phyloP scores from a whole-genome alignment of 2,797 vertebrate genomes.

The Chaunax sp. region DNA sequence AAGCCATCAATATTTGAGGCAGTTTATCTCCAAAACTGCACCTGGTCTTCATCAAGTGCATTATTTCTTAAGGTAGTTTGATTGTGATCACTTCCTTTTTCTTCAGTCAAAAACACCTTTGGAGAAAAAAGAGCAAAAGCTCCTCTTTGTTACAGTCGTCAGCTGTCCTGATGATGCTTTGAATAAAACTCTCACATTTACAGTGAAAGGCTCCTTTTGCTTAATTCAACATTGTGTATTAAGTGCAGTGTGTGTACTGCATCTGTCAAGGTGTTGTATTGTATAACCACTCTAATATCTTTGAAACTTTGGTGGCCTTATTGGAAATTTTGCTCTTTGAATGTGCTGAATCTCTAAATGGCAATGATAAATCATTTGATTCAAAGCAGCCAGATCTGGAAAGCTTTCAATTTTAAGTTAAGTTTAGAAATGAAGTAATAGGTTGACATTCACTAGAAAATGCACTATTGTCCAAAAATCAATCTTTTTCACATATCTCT shows the following conservation, averaged over 20 bases:
- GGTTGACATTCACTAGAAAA: conserved; percentile 36
- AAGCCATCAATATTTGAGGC: conserved; percentile 19
- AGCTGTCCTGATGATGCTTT: neutral
- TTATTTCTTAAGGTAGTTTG: conserved; percentile 7
- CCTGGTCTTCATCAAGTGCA: conserved; percentile 14
- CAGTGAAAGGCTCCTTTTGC: conserved; percentile 14
- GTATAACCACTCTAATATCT: neutral
- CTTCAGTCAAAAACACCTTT: neutral
- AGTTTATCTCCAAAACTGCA: neutral
- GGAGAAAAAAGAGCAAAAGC: neutral
- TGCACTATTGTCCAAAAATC: conserved; percentile 18
- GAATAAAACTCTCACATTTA: conserved; percentile 3
- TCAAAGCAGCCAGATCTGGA: conserved; percentile 11
- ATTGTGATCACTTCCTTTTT: conserved; percentile 1
- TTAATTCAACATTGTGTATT: conserved; percentile 1
- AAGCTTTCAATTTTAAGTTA: neutral
- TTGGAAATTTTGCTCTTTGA: conserved; percentile 2
- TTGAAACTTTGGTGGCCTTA: neutral
- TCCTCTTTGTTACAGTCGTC: conserved; percentile 4
- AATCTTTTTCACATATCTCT: conserved; percentile 24
- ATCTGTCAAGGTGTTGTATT: neutral
- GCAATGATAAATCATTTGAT: conserved; percentile 4
- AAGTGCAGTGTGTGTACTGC: no score
- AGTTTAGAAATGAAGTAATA: conserved; percentile 8
- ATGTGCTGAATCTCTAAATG: conserved; percentile 18